Base-by-base conservation (phyloP, 2,797 vertebrate genomes). In the Sebastiscus tertius region DNA sequence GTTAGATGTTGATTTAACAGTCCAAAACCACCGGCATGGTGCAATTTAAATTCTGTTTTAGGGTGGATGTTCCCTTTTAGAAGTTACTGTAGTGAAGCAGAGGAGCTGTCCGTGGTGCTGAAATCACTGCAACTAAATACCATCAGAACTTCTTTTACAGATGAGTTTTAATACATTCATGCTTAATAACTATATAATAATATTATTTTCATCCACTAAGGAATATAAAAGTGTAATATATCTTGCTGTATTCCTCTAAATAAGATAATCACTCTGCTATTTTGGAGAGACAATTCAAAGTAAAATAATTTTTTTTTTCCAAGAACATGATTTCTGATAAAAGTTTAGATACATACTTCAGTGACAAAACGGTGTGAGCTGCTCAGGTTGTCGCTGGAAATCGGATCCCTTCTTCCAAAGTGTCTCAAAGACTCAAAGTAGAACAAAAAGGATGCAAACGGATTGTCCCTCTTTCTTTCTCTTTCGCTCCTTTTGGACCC, bases 91-190 rank as follows among this genome's bases (percentile, higher is more conserved):
- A 10, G 59, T 33, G 60, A 24, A 13, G 33, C 16, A 20, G 18
- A 7, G 61, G 81, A 77, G 83, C 94, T 95, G 71, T 94, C 95
- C 86, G 0, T 63, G 92, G 94, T 95, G 56, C 94, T 96, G 94
- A 94, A 94, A 75, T 16, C 24, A 59, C 67, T 12, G 10, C 56
- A 18, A 33, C 52, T 27, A 3, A 3, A 6, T 20, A 20, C 5
- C 7, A 34, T 14, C 3, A 13, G 5, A 7, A 58, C 36, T 13
- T 42, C 2, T n/a, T 52, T 16, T 13, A 12, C 3, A 42, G 18
- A 56, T 26, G 0, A 8, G 6, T 14, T 31, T 60, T 8, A 31
- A 68, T 4, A 42, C 27, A 39, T 27, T 36, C 8, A 33, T n/a
- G 24, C 12, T 34, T 26, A 3, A 46, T 20, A 62, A 58, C 10